Percentiles rank a stretch among this genome's conserved stretches.
These are phyloP conservation scores for Microtus oregoni DNA, from an alignment of 2,113 vertebrate species.

Conservation along the genomic window DNA sequence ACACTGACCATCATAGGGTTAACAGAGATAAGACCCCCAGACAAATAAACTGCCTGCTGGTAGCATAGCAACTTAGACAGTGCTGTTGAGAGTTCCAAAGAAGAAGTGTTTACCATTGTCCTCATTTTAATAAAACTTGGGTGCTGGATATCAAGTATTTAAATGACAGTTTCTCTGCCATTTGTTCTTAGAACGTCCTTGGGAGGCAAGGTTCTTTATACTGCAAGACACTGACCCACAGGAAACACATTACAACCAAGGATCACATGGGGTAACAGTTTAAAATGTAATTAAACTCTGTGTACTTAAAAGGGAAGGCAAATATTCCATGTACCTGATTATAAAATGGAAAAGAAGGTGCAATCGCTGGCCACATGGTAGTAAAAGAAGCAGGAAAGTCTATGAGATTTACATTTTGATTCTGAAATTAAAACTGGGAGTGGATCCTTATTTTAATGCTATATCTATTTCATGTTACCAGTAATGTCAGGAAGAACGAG, in stretches of 20 bases:
- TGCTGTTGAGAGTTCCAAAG: slow-evolving; percentile 57
- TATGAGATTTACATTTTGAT: slow-evolving; percentile 17
- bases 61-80: background rate
- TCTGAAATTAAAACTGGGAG: slow-evolving; percentile 50
- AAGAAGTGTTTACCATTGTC: slow-evolving; percentile 29
- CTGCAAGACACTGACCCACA: slow-evolving; percentile 18
- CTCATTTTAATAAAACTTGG: slow-evolving; percentile 64
- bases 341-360: slow-evolving; percentile 60
- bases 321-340: slow-evolving; percentile 50
- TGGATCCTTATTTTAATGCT: slow-evolving; percentile 36
- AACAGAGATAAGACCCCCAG: slow-evolving; percentile 56
- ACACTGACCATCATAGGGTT: slow-evolving; percentile 49
- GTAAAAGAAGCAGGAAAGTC: background rate
- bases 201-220: slow-evolving; percentile 50
- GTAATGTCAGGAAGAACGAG: background rate
- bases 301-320: slow-evolving; percentile 61
- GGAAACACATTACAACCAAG: slow-evolving; percentile 64
- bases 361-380: background rate
- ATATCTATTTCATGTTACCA: slow-evolving; percentile 17
- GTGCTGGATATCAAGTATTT: slow-evolving; percentile 26
- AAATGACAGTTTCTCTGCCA: slow-evolving; percentile 43
- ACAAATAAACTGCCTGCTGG: background rate
- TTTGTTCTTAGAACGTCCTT: slow-evolving; percentile 50
- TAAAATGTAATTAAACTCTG: slow-evolving; percentile 71
- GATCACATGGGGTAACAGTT: background rate